A percentile compares a stretch with the other conserved stretches of the same genome.
phyloP scores from a whole-genome alignment of 2,888 invertebrate species.

The Lepidochrysops patricia region DNA sequence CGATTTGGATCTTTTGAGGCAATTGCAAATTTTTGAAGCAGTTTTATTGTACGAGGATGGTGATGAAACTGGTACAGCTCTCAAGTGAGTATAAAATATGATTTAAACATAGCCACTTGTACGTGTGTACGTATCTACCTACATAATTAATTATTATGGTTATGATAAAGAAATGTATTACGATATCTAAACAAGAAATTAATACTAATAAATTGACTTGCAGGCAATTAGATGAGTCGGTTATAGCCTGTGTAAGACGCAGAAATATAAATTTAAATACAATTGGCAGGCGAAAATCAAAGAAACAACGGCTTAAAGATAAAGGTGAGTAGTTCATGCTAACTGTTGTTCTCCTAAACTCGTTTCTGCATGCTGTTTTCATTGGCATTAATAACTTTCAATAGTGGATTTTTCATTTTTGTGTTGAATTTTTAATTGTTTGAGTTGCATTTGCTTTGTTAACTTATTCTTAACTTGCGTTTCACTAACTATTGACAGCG shows the following conservation, averaged over 20 bases:
- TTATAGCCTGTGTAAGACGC: constrained; percentile 82
- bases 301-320: constrained; percentile 74
- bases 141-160: background rate
- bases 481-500: constrained; percentile 55
- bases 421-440: constrained; percentile 17
- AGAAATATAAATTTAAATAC: constrained; percentile 56
- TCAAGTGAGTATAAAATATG: constrained; percentile 47
- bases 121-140: no score
- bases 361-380: constrained; percentile 23
- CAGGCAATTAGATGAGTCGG: constrained; percentile 78
- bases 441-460: constrained; percentile 28
- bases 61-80: constrained; percentile 74
- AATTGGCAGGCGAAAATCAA: constrained; percentile 85
- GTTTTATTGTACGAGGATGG: constrained; percentile 92
- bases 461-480: constrained; percentile 31
- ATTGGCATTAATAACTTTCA: constrained; percentile 18
- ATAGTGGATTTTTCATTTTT: constrained; percentile 13
- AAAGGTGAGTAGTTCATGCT: constrained; percentile 75
- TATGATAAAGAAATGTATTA: background rate
- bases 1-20: constrained; percentile 92
- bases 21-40: constrained; percentile 96
- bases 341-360: constrained; percentile 14
- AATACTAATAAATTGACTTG: constrained; percentile 24
- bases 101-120: no score
- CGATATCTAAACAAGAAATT: background rate